Evolutionary conservation across 2,888 invertebrate genomes (phyloP).

Genomic region (Stenoptilia bipunctidactyla): DNA sequence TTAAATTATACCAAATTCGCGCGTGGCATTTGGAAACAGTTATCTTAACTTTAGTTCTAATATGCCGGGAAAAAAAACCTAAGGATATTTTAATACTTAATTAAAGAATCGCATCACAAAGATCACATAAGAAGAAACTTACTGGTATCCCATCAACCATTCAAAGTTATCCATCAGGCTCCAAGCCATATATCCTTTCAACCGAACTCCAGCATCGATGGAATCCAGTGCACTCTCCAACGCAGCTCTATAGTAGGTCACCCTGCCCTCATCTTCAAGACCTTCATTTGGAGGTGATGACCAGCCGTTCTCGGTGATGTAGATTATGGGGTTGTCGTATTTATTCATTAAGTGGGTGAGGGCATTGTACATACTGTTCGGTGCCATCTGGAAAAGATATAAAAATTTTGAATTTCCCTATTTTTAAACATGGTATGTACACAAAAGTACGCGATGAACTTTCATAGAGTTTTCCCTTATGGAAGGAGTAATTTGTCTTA

Average conservation of each 20-base stretch:
- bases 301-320: constrained; percentile 69
- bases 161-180: constrained; percentile 77
- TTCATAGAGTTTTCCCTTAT: too few relatives aligned
- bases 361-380: constrained; percentile 69
- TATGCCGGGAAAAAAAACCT: too few relatives aligned
- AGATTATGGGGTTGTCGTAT: constrained; percentile 61
- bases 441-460: too few relatives aligned
- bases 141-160: constrained; percentile 71
- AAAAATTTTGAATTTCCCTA: background rate
- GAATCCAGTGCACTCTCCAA: constrained; percentile 47
- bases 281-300: constrained; percentile 27
- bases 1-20: too few relatives aligned
- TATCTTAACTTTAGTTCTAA: too few relatives aligned
- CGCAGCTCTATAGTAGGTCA: constrained; percentile 49
- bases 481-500: too few relatives aligned
- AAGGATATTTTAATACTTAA: too few relatives aligned
- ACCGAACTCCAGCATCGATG: constrained; percentile 50
- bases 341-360: constrained; percentile 55
- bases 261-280: constrained; percentile 39
- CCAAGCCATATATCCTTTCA: constrained; percentile 72
- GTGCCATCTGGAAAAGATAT: constrained; percentile 42
- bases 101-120: background rate
- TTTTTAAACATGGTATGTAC: too few relatives aligned
- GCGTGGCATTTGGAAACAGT: too few relatives aligned
- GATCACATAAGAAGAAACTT: constrained; percentile 31